A percentile compares a stretch with the other conserved stretches of the same genome.
Conservation (phyloP, 2,113 vertebrate species). For the Isurus oxyrinchus region DNA sequence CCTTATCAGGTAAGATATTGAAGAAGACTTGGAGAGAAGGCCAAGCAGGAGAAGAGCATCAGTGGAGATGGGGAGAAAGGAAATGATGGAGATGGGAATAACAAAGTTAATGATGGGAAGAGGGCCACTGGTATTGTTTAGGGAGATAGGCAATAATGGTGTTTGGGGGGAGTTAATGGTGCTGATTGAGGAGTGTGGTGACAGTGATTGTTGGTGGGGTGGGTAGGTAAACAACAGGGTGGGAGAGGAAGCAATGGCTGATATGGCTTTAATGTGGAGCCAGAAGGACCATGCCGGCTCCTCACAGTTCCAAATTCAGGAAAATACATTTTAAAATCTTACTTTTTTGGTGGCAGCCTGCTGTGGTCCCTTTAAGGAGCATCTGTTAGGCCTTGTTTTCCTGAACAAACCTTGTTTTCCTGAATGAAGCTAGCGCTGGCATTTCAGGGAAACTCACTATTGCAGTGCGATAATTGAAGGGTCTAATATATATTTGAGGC, state of each 20-base stretch:
- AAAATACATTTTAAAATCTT: not conserved
- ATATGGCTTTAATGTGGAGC: not conserved
- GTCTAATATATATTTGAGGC: too few relatives aligned
- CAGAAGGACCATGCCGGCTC: not conserved
- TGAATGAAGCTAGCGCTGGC: not conserved
- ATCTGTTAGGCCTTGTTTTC: not conserved
- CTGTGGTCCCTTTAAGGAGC: not conserved
- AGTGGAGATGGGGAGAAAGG: not conserved
- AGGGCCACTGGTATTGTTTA: not conserved
- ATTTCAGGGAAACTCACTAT: not conserved
- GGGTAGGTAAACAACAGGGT: too few relatives aligned
- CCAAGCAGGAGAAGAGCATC: constrained; percentile 25
- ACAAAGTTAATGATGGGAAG: not conserved
- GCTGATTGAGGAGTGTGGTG: not conserved
- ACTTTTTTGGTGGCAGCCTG: not conserved
- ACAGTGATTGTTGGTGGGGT: not conserved
- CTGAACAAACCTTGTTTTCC: not conserved
- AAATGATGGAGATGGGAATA: not conserved
- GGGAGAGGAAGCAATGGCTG: not conserved
- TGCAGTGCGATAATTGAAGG: not conserved
- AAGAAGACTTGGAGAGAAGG: not conserved
- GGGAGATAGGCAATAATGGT: not conserved
- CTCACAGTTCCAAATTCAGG: not conserved
- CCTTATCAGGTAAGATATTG: constrained; percentile 38
- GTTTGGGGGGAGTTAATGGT: not conserved